These are phyloP conservation scores for Drosophila eohydei DNA, from an alignment of 2,888 invertebrate genomes.

Conservation along the genomic window DNA sequence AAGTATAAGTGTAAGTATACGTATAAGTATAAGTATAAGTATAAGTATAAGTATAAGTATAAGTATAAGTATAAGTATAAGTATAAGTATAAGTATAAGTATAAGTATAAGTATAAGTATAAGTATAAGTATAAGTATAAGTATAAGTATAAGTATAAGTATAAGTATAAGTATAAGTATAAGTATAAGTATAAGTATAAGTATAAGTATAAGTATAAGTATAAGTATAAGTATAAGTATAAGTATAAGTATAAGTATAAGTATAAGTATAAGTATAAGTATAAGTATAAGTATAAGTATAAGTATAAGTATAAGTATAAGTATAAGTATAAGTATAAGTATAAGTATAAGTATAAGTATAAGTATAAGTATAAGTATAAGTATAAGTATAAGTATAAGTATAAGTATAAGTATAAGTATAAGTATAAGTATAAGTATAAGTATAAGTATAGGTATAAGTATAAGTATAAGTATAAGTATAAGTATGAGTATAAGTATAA, in stretches of 20 bases:
- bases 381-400: neutral
- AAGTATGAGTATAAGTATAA: neutral
- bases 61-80: no score
- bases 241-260: neutral
- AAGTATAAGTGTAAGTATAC: no score
- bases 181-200: neutral
- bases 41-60: no score
- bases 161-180: neutral
- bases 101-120: neutral
- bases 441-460: neutral
- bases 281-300: neutral
- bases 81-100: neutral
- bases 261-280: neutral
- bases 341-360: conserved; percentile 1
- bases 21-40: no score
- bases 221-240: conserved; percentile 3
- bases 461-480: neutral
- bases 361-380: neutral
- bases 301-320: neutral
- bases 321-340: neutral
- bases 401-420: neutral
- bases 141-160: neutral
- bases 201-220: conserved; percentile 1
- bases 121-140: neutral
- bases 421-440: neutral